phyloP scores from a whole-genome alignment of 2,797 vertebrate genomes.

The Acanthis flammea region DNA sequence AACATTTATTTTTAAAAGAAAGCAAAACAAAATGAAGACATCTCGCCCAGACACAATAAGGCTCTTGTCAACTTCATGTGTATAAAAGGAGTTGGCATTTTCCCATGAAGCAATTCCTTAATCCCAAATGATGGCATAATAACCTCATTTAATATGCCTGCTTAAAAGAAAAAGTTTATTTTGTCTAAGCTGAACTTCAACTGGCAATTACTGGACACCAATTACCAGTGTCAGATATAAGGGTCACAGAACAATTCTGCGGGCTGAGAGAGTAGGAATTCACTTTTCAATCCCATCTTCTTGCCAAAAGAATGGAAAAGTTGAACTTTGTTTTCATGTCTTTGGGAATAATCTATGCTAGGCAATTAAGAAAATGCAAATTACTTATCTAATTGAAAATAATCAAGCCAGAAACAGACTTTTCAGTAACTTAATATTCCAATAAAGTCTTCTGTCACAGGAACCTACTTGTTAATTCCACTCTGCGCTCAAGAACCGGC shows the following conservation, averaged over 20 bases:
- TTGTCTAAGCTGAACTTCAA: constrained; percentile 45
- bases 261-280: not conserved
- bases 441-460: constrained; percentile 27
- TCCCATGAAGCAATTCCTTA: constrained; percentile 60
- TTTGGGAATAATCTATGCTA: constrained; percentile 25
- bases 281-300: not conserved
- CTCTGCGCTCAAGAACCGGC: constrained; percentile 22
- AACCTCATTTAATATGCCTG: constrained; percentile 40
- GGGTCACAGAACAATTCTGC: constrained; percentile 26
- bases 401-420: constrained; percentile 43
- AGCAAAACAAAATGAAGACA: constrained; percentile 41
- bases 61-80: constrained; percentile 35
- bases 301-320: not conserved
- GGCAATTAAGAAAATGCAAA: constrained; percentile 61
- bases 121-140: constrained; percentile 66
- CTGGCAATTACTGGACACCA: constrained; percentile 51
- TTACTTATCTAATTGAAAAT: constrained; percentile 2
- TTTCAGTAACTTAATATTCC: constrained; percentile 58
- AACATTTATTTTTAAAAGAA: not conserved
- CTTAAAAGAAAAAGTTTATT: constrained; percentile 58
- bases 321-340: constrained; percentile 14
- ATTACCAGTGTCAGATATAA: constrained; percentile 42
- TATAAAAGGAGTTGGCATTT: constrained; percentile 51
- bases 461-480: constrained; percentile 50
- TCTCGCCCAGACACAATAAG: constrained; percentile 39